Conservation (phyloP, 2,113 vertebrate genomes). For the Chloropsis hardwickii region DNA sequence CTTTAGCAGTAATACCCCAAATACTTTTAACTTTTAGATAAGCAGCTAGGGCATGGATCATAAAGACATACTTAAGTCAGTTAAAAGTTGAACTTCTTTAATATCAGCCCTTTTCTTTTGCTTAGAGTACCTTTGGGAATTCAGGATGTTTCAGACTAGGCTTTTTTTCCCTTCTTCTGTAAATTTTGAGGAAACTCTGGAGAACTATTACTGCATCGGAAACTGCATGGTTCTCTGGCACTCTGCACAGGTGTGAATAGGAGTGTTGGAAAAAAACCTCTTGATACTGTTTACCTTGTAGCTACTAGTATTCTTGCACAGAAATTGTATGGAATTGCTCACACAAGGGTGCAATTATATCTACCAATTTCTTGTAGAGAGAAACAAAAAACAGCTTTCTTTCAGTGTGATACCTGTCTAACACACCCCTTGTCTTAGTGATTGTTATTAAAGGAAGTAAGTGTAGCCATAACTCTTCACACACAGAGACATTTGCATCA, state of each 20-base stretch:
- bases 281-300: not conserved
- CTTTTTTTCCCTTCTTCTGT: not conserved
- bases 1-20: not conserved
- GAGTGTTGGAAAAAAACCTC: not conserved
- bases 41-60: not conserved
- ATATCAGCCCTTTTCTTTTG: not conserved
- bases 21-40: not conserved
- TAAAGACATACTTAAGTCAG: not conserved
- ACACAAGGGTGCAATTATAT: not conserved
- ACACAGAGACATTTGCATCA: not conserved
- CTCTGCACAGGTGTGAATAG: not conserved
- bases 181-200: not conserved
- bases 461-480: not conserved
- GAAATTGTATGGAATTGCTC: not conserved
- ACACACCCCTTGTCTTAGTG: not conserved
- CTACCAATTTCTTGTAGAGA: not conserved
- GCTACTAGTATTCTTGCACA: not conserved
- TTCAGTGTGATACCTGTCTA: not conserved
- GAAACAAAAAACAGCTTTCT: not conserved
- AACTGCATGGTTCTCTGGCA: not conserved
- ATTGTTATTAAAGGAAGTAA: not conserved
- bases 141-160: not conserved
- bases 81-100: not conserved
- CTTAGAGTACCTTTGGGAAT: not conserved
- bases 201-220: not conserved